Evolutionary conservation across 2,113 vertebrate species (phyloP).

Genomic region (Clarias macrocephalus): DNA sequence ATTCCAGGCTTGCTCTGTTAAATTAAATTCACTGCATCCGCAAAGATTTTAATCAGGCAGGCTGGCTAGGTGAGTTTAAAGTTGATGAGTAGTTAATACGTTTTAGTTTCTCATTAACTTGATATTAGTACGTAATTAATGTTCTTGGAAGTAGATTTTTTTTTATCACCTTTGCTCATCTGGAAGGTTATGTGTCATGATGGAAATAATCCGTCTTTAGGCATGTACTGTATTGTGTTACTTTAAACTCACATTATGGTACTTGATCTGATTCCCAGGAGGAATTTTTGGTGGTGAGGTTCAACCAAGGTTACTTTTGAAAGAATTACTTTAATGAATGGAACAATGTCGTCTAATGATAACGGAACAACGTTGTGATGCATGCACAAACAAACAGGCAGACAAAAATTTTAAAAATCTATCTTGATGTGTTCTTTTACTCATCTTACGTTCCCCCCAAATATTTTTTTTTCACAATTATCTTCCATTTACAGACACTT

Average conservation of each 20-base stretch:
- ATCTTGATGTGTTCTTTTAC: too few relatives aligned
- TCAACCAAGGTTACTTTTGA: too few relatives aligned
- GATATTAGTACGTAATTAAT: neutral
- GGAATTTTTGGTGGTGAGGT: neutral
- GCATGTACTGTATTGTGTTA: neutral
- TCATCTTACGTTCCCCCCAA: too few relatives aligned
- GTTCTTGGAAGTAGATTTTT: neutral
- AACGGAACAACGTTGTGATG: too few relatives aligned
- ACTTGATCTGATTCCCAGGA: neutral
- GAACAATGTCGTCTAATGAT: too few relatives aligned
- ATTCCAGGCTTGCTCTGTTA: neutral
- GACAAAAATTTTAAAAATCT: too few relatives aligned
- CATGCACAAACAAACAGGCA: too few relatives aligned
- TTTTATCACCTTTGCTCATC: neutral
- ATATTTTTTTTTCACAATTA: too few relatives aligned
- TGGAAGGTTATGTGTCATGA: neutral
- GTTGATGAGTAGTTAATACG: neutral
- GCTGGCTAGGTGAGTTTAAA: neutral
- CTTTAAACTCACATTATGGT: neutral
- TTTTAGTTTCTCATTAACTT: neutral
- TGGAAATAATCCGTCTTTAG: neutral
- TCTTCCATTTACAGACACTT: too few relatives aligned
- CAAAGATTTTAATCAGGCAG: neutral
- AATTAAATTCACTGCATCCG: neutral
- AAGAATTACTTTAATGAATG: too few relatives aligned